Percentiles rank a stretch among this genome's conserved stretches.
Evolutionary conservation across 2,113 vertebrate genomes (phyloP).

Genomic region (Ellobius talpinus): DNA sequence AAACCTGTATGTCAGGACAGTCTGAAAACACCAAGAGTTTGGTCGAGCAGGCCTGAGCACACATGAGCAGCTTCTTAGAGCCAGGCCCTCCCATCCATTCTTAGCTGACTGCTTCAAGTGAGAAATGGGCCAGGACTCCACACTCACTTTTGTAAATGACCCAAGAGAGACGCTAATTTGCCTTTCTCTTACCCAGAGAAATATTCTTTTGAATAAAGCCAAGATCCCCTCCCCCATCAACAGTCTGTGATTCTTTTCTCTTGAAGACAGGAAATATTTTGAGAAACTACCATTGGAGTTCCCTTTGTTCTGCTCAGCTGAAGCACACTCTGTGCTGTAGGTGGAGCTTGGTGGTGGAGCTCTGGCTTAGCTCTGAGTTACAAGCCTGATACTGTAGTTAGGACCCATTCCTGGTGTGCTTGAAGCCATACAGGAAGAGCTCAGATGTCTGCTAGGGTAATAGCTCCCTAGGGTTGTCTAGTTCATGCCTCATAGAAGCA

Average conservation of each 20-base stretch:
- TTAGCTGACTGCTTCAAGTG: neutral
- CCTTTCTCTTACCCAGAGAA: conserved; percentile 8
- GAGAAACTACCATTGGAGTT: neutral
- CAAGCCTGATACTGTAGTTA: neutral
- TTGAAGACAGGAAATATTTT: neutral
- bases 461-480: neutral
- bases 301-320: neutral
- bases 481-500: neutral
- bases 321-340: neutral
- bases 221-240: neutral
- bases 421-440: neutral
- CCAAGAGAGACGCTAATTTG: neutral
- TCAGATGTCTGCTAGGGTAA: neutral
- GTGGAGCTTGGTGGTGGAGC: neutral
- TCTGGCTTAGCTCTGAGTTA: neutral
- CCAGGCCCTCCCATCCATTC: rapidly evolving
- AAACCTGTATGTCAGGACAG: neutral
- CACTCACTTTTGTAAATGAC: neutral
- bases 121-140: neutral
- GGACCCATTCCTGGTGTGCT: neutral
- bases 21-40: neutral
- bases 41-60: neutral
- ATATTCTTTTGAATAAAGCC: neutral
- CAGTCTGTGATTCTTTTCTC: neutral
- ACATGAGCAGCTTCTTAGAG: neutral